Evolutionary conservation across 2,888 invertebrate genomes (phyloP).

Genomic region (Oligia strigilis): DNA sequence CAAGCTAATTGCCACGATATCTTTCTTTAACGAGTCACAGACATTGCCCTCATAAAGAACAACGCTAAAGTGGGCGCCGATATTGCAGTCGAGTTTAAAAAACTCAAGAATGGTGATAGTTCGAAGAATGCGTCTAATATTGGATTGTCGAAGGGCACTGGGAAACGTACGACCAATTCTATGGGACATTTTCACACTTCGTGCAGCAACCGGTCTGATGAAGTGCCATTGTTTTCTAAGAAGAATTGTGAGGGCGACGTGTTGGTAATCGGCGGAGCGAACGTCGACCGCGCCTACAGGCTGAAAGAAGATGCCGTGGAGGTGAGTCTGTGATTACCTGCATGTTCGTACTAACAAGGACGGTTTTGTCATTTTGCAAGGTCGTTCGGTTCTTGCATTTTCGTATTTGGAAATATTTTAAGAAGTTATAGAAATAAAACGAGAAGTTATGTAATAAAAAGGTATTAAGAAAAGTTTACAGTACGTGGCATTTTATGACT

Average conservation of each 20-base stretch:
- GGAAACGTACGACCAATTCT: slow-evolving; percentile 65
- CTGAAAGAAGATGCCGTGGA: slow-evolving; percentile 91
- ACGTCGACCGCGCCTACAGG: slow-evolving; percentile 93
- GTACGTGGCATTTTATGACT: neutral
- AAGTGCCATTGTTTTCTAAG: slow-evolving; percentile 65
- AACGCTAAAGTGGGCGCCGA: slow-evolving; percentile 96
- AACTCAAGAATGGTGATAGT: slow-evolving; percentile 79
- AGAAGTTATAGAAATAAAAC: neutral
- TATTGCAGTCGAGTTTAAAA: slow-evolving; percentile 93
- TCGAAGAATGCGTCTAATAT: slow-evolving; percentile 76
- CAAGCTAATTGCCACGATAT: slow-evolving; percentile 82
- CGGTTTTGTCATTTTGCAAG: neutral
- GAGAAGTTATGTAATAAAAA: neutral
- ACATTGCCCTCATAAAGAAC: slow-evolving; percentile 97
- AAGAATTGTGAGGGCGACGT: slow-evolving; percentile 77
- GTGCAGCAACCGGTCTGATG: slow-evolving; percentile 64
- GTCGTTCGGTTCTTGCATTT: neutral
- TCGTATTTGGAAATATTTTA: neutral
- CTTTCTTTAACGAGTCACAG: slow-evolving; percentile 89
- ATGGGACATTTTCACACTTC: slow-evolving; percentile 81
- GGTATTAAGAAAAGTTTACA: neutral
- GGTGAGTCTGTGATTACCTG: slow-evolving; percentile 88
- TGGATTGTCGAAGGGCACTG: slow-evolving; percentile 69
- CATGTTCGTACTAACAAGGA: slow-evolving; percentile 43
- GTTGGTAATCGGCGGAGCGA: slow-evolving; percentile 95